These are phyloP conservation scores for Halocynthia aurantium DNA, from an alignment of 23 tunicate genomes.

Conservation along the genomic window DNA sequence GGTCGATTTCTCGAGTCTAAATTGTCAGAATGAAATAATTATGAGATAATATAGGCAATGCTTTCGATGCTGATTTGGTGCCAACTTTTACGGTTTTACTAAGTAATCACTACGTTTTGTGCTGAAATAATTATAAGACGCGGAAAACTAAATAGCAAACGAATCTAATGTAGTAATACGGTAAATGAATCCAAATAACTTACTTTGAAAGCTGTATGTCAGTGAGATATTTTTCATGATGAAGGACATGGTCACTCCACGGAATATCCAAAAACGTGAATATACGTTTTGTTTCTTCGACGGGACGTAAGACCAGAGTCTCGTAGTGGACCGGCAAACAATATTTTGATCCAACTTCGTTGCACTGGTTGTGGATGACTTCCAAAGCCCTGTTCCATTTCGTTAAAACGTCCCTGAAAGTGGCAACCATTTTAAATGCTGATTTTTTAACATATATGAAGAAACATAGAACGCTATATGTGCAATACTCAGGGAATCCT, in stretches of 20 bases:
- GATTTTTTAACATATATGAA: too few relatives aligned
- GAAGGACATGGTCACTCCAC: slow-evolving; percentile 57
- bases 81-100: too few relatives aligned
- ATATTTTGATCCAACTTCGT: slow-evolving; percentile 46
- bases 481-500: too few relatives aligned
- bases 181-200: neutral
- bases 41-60: neutral
- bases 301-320: slow-evolving; percentile 86
- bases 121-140: neutral
- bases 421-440: neutral
- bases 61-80: too few relatives aligned
- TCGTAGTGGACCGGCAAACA: slow-evolving; percentile 90
- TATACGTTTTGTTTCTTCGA: slow-evolving; percentile 48
- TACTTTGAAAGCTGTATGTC: slow-evolving; percentile 87
- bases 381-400: slow-evolving; percentile 91
- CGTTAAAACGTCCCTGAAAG: slow-evolving; percentile 63
- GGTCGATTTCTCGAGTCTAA: slow-evolving; percentile 88
- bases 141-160: neutral
- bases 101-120: neutral
- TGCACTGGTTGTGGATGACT: slow-evolving; percentile 69
- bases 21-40: neutral
- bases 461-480: too few relatives aligned
- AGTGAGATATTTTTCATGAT: slow-evolving; percentile 86
- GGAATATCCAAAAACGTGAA: slow-evolving; percentile 68
- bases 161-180: neutral